Evolutionary conservation across 2,797 vertebrate genomes (phyloP).

Genomic region (Adelosebastes latens): DNA sequence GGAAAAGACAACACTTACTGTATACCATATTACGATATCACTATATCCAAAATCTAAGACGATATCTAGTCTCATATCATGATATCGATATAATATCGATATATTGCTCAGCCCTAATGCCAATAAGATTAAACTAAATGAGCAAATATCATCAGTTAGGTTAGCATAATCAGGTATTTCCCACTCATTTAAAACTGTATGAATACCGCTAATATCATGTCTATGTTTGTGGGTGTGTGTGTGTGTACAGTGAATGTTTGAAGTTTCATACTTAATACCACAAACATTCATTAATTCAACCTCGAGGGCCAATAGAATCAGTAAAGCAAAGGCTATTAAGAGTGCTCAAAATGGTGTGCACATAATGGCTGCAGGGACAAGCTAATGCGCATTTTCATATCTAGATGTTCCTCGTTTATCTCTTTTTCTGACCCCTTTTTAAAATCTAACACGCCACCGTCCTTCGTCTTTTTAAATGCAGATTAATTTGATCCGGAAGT

Average conservation of each 20-base stretch:
- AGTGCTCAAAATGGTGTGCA: constrained; percentile 10
- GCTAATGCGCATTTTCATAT: not conserved
- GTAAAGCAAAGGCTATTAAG: constrained; percentile 31
- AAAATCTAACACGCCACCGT: not conserved
- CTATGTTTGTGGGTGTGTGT: not conserved
- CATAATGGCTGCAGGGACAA: constrained; percentile 14
- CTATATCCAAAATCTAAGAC: no score
- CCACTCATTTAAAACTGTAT: not conserved
- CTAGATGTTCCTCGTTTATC: not conserved
- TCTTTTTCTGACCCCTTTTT: not conserved
- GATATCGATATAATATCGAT: no score
- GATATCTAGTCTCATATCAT: no score
- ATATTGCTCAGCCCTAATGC: no score
- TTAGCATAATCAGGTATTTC: not conserved
- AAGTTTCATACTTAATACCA: not conserved
- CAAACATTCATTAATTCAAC: constrained; percentile 42
- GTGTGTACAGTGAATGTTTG: no score
- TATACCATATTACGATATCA: no score
- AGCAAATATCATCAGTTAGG: not conserved
- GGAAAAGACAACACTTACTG: no score
- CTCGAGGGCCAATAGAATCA: constrained; percentile 17
- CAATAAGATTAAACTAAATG: not conserved
- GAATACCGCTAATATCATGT: not conserved
- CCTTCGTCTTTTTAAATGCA: not conserved
- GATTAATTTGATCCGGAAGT: not conserved